These are phyloP conservation scores for Eciton burchellii DNA, from an alignment of 1,140 invertebrate genomes.

Conservation along the genomic window DNA sequence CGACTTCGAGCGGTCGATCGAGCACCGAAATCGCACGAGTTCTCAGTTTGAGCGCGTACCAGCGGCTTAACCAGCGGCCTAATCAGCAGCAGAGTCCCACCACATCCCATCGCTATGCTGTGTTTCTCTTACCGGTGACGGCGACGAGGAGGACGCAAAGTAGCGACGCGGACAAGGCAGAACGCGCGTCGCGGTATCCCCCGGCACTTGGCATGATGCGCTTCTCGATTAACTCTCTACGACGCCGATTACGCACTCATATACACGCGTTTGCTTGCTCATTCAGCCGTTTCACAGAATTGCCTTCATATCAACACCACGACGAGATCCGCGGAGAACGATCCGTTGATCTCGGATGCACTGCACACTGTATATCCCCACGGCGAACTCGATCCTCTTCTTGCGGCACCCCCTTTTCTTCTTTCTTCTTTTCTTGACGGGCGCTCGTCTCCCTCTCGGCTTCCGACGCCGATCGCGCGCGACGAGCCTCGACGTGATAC, in stretches of 20 bases:
- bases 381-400: not conserved
- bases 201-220: constrained; percentile 78
- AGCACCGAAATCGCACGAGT: not conserved
- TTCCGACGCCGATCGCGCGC: not conserved
- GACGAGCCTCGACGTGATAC: not conserved
- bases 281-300: constrained; percentile 72
- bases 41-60: constrained; percentile 8
- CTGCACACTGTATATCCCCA: constrained; percentile 49
- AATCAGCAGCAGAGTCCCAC: not conserved
- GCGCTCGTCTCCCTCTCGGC: not conserved
- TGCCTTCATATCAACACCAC: constrained; percentile 74
- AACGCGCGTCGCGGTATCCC: constrained; percentile 72
- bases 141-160: constrained; percentile 74
- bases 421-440: not conserved
- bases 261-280: constrained; percentile 47
- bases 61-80: constrained; percentile 4
- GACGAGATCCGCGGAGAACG: constrained; percentile 22
- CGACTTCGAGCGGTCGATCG: not conserved
- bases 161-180: constrained; percentile 70
- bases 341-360: constrained; percentile 48
- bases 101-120: constrained; percentile 28
- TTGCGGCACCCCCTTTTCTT: not conserved
- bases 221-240: constrained; percentile 48
- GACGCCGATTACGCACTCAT: constrained; percentile 63
- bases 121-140: constrained; percentile 79